phyloP scores from a whole-genome alignment of 2,888 invertebrate genomes.

The Drosophila multiciliata region DNA sequence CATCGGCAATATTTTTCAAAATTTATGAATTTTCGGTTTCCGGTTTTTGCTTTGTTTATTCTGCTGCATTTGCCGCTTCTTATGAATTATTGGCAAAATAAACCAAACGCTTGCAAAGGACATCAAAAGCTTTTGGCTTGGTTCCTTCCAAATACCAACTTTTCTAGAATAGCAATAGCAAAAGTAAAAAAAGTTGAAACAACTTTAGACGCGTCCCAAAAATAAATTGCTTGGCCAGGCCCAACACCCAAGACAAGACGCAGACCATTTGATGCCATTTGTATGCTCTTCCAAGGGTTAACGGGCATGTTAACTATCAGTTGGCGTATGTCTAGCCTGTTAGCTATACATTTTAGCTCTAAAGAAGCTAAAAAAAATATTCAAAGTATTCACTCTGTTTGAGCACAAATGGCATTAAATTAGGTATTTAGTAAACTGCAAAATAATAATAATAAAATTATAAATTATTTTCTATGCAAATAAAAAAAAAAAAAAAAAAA shows the following conservation, averaged over 20 bases:
- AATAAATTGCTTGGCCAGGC: conserved; percentile 23
- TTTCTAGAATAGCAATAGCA: conserved; percentile 2
- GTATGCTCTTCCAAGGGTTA: conserved; percentile 20
- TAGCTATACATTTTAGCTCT: background rate
- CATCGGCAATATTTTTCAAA: conserved; percentile 48
- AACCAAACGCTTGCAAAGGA: conserved; percentile 37
- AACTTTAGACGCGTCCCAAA: conserved; percentile 32
- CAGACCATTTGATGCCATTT: conserved; percentile 70
- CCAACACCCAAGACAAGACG: conserved; percentile 32
- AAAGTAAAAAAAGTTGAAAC: conserved; percentile 12
- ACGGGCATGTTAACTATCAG: background rate
- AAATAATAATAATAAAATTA: background rate
- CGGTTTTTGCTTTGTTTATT: conserved; percentile 46
- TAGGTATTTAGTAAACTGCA: background rate
- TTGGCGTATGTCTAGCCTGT: background rate
- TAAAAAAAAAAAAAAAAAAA: too few species aligned
- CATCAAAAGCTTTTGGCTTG: conserved; percentile 45
- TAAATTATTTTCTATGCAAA: background rate
- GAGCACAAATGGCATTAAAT: background rate
- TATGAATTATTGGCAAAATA: conserved; percentile 76
- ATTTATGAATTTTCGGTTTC: conserved; percentile 49
- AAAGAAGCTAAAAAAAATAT: background rate
- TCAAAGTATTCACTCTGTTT: background rate
- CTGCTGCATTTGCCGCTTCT: conserved; percentile 55
- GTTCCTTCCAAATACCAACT: conserved; percentile 13